Percentiles rank a stretch among this genome's conserved stretches.
Conservation (phyloP, 92 coral and sea anemone species). For the Micromussa lordhowensis region DNA sequence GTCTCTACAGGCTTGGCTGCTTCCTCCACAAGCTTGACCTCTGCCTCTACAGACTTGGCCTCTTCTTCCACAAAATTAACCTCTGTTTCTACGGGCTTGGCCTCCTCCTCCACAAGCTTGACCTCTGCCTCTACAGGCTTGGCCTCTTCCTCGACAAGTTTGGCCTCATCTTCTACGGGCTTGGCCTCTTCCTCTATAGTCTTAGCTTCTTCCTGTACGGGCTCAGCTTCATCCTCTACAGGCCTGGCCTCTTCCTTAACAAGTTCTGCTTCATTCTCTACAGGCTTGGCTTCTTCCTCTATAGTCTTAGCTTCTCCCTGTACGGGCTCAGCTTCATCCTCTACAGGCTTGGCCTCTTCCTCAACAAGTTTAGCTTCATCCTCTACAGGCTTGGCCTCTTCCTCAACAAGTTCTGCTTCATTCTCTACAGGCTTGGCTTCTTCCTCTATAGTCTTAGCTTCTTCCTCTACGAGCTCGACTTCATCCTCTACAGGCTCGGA, state of each 20-base stretch:
- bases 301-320: neutral
- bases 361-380: neutral
- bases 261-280: neutral
- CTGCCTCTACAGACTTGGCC: slow-evolving; percentile 1
- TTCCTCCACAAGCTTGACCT: neutral
- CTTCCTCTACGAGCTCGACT: neutral
- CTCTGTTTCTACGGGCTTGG: slow-evolving; percentile 5
- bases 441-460: neutral
- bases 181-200: neutral
- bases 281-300: slow-evolving; percentile 2
- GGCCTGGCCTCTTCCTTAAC: neutral
- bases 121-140: neutral
- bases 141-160: neutral
- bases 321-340: neutral
- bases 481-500: neutral
- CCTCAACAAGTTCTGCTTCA: slow-evolving; percentile 18
- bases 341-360: neutral
- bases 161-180: neutral
- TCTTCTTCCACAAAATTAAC: neutral
- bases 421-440: slow-evolving; percentile 8
- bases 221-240: neutral
- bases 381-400: slow-evolving; percentile 9
- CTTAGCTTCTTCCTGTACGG: neutral
- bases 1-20: neutral
- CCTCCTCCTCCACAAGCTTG: neutral